phyloP scores from a whole-genome alignment of 1,140 invertebrate species.

The Saxidomus purpurata region DNA sequence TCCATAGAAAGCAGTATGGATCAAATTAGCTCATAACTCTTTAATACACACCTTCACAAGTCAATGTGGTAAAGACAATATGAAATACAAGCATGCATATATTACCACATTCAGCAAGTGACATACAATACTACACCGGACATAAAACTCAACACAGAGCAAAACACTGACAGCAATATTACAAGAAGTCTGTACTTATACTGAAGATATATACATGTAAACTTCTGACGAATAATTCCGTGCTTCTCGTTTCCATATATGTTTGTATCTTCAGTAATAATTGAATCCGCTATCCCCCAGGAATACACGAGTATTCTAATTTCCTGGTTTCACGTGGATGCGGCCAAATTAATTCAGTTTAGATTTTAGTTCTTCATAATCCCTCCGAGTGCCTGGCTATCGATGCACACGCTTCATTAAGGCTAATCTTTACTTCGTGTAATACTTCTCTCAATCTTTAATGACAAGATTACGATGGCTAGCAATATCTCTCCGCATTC shows the following conservation, averaged over 20 bases:
- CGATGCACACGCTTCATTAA: conserved; percentile 3
- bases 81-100: too few species aligned
- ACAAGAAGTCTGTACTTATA: too few species aligned
- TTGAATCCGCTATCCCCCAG: not conserved
- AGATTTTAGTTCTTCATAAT: conserved; percentile 6
- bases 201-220: too few species aligned
- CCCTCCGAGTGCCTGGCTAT: not conserved
- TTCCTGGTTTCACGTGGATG: conserved; percentile 43
- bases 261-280: conserved; percentile 19
- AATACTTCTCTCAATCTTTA: not conserved
- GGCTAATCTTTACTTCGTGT: not conserved
- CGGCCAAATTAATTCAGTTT: conserved; percentile 24
- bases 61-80: too few species aligned
- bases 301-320: conserved; percentile 8
- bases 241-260: not conserved
- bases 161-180: too few species aligned
- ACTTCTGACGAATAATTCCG: not conserved
- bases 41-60: too few species aligned
- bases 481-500: not conserved
- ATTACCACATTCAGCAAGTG: too few species aligned
- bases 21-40: too few species aligned
- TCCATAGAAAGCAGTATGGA: too few species aligned
- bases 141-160: too few species aligned
- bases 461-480: not conserved
- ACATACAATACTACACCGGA: too few species aligned